phyloP scores from a whole-genome alignment of 2,888 invertebrate species.

The Bruchidius siliquastri region DNA sequence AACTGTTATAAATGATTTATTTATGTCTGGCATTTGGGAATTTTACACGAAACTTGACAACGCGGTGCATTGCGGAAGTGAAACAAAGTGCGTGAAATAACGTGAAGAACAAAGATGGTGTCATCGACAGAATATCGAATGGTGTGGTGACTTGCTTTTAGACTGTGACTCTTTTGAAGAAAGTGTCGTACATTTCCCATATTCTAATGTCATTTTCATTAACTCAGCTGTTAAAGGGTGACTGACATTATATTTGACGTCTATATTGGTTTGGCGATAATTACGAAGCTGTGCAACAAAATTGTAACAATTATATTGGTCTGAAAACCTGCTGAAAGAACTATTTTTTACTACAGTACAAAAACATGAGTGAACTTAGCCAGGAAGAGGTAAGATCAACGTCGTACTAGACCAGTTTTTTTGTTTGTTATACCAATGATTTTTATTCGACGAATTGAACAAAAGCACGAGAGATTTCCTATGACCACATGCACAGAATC shows the following conservation, averaged over 20 bases:
- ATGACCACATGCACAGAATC: not conserved
- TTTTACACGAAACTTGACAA: not conserved
- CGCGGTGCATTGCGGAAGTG: not conserved
- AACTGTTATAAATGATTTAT: not conserved
- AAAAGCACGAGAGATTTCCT: not conserved
- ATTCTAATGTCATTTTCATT: slow-evolving; percentile 36
- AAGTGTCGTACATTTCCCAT: slow-evolving; percentile 20
- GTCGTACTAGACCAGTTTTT: not conserved
- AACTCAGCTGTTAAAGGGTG: slow-evolving; percentile 45
- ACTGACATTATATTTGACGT: slow-evolving; percentile 43
- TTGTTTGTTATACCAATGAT: not conserved
- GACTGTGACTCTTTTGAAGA: slow-evolving; percentile 31
- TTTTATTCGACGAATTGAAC: not conserved
- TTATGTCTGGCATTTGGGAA: not conserved
- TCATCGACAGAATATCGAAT: not conserved
- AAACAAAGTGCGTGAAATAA: not conserved
- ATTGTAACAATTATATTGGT: slow-evolving; percentile 20
- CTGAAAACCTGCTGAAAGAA: slow-evolving; percentile 12
- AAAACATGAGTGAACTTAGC: slow-evolving; percentile 75
- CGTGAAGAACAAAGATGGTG: not conserved
- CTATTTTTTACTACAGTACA: slow-evolving; percentile 8
- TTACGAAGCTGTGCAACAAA: slow-evolving; percentile 14
- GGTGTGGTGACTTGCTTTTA: slow-evolving; percentile 15
- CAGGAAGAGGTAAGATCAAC: slow-evolving; percentile 76
- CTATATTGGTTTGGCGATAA: slow-evolving; percentile 27